phyloP scores from a whole-genome alignment of 2,797 vertebrate genomes.

The Rhadinocentrus ornatus region DNA sequence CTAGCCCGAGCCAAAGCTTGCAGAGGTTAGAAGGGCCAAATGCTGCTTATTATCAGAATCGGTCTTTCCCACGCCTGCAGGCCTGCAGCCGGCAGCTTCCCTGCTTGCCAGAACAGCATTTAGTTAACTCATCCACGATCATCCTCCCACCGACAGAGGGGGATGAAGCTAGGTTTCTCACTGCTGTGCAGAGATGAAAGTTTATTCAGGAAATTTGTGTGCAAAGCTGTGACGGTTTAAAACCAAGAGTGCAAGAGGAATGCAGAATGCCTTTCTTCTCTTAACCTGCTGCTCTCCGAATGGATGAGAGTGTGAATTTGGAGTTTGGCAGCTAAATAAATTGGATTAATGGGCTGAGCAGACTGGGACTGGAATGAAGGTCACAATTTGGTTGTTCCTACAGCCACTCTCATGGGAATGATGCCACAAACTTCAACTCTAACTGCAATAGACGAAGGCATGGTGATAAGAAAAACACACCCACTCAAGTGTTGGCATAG shows the following conservation, averaged over 20 bases:
- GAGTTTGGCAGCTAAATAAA: conserved; percentile 75
- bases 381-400: conserved; percentile 52
- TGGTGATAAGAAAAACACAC: conserved; percentile 22
- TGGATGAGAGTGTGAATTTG: conserved; percentile 60
- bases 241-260: conserved; percentile 54
- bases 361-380: conserved; percentile 59
- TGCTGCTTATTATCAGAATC: conserved; percentile 81
- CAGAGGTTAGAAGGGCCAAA: conserved; percentile 76
- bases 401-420: conserved; percentile 51
- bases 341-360: conserved; percentile 76
- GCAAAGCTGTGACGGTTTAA: conserved; percentile 52
- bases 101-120: conserved; percentile 75
- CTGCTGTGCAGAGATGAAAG: conserved; percentile 53
- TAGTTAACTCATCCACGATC: conserved; percentile 77
- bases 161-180: conserved; percentile 51
- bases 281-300: conserved; percentile 59
- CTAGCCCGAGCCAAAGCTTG: conserved; percentile 68
- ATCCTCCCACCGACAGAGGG: conserved; percentile 57
- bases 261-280: conserved; percentile 55
- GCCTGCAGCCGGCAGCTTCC: conserved; percentile 75
- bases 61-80: conserved; percentile 82
- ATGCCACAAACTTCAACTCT: conserved; percentile 28
- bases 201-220: conserved; percentile 72
- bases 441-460: conserved; percentile 26
- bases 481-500: conserved; percentile 19